phyloP scores from a whole-genome alignment of 2,113 vertebrate species.

The Barnardius zonarius region DNA sequence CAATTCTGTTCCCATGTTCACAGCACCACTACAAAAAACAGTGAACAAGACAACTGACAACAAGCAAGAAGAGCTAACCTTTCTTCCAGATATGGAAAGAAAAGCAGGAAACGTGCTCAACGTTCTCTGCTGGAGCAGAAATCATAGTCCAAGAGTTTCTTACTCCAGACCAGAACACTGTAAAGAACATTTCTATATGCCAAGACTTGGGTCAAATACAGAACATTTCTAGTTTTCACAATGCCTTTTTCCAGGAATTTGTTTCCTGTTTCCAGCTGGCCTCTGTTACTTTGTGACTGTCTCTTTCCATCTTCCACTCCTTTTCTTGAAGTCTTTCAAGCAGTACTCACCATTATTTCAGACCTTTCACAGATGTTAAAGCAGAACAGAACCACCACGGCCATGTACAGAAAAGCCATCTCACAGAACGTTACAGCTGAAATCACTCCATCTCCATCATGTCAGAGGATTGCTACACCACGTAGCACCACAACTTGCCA shows the following conservation, averaged over 20 bases:
- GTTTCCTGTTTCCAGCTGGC: constrained; percentile 10
- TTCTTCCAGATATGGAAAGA: neutral
- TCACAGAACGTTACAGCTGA: neutral
- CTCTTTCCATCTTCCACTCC: neutral
- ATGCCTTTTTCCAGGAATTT: constrained; percentile 28
- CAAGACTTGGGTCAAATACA: constrained; percentile 16
- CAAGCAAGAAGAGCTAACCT: neutral
- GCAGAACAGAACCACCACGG: neutral
- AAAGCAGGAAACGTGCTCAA: neutral
- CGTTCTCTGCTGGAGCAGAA: neutral
- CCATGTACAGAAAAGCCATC: neutral
- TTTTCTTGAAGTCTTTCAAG: neutral
- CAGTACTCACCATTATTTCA: neutral
- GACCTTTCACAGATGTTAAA: neutral
- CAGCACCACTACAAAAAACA: neutral
- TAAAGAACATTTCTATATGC: constrained; percentile 29
- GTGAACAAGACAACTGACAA: neutral
- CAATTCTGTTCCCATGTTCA: neutral
- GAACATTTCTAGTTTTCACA: neutral
- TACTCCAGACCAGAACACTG: constrained; percentile 23
- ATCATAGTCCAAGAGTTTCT: neutral
- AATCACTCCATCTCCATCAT: neutral
- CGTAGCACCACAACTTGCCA: neutral
- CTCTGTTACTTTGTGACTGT: neutral
- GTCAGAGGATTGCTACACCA: neutral